phyloP scores from a whole-genome alignment of 2,888 invertebrate genomes.

The Chirona hameri region DNA sequence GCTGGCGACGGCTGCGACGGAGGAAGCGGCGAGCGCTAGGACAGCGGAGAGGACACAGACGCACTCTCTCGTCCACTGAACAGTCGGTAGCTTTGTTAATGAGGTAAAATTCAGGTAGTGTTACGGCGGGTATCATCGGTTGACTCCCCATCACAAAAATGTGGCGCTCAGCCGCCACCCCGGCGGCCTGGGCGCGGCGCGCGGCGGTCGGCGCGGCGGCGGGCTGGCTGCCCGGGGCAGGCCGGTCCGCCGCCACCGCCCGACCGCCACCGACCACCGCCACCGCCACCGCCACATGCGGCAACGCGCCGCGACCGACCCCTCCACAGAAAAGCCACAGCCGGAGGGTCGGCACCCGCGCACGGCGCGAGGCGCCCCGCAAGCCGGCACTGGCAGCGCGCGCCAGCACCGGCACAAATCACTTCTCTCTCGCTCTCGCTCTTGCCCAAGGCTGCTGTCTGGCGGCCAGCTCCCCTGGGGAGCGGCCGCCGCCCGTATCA shows the following conservation, averaged over 20 bases:
- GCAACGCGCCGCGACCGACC: background rate
- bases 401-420: background rate
- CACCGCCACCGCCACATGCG: background rate
- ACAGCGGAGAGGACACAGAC: background rate
- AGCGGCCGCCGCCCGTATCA: background rate
- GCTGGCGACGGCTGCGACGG: background rate
- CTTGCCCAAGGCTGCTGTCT: background rate
- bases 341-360: background rate
- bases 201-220: background rate
- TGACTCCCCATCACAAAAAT: slow-evolving; percentile 24
- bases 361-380: background rate
- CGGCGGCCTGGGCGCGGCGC: background rate
- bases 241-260: background rate
- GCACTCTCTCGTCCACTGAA: background rate
- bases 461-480: background rate
- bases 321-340: background rate
- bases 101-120: slow-evolving; percentile 29
- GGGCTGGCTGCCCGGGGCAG: background rate
- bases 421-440: too few species aligned
- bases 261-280: background rate
- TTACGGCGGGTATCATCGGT: slow-evolving; percentile 12
- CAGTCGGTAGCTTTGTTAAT: slow-evolving; percentile 27
- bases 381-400: background rate
- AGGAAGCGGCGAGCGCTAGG: background rate
- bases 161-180: background rate